A percentile compares a stretch with the other conserved stretches of the same genome.
Conservation (phyloP, 2,888 invertebrate species). For the Meliscaeva auricollis region DNA sequence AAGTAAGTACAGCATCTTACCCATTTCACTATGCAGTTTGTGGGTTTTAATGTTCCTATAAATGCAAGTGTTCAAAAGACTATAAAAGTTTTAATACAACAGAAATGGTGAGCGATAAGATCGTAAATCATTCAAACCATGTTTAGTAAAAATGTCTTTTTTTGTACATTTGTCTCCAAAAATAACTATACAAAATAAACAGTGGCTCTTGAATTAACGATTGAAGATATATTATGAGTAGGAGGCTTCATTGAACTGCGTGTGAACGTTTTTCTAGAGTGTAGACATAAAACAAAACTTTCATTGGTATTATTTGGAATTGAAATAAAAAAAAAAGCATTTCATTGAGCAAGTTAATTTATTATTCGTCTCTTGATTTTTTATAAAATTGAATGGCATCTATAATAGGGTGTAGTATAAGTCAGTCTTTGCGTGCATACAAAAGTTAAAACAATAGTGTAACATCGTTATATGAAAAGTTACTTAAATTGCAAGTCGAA, state of each 20-base stretch:
- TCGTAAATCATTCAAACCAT: conserved; percentile 26
- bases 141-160: not conserved
- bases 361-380: conserved; percentile 9
- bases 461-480: too few species aligned
- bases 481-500: too few species aligned
- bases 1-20: not conserved
- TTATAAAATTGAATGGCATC: not conserved
- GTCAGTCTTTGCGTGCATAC: not conserved
- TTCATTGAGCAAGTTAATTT: not conserved
- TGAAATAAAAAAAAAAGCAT: not conserved
- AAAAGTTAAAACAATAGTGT: not conserved
- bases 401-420: conserved; percentile 5
- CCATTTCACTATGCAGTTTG: not conserved
- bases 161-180: too few species aligned
- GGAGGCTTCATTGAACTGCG: not conserved
- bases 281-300: conserved; percentile 1
- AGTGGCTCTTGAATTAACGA: too few species aligned
- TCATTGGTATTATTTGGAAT: conserved; percentile 13
- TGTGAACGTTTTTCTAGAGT: not conserved
- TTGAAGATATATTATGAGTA: conserved; percentile 8
- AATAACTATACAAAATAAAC: too few species aligned
- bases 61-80: not conserved
- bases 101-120: not conserved
- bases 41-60: not conserved
- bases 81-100: not conserved